phyloP scores from a whole-genome alignment of 2,113 vertebrate genomes.

The Prunella fulvescens region DNA sequence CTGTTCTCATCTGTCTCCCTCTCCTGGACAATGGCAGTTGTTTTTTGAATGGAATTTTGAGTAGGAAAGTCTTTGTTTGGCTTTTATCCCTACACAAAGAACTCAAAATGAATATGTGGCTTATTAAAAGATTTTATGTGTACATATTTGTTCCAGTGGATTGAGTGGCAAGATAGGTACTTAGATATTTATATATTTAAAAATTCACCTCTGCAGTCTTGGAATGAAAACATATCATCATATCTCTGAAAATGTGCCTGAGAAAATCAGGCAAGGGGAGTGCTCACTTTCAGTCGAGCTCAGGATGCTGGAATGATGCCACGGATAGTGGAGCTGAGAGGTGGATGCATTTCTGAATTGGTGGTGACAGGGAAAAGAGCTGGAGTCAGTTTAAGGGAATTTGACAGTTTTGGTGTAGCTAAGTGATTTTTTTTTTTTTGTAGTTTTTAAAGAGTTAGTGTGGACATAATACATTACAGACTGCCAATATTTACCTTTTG shows the following conservation, averaged over 20 bases:
- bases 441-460: not conserved
- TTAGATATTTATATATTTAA: slow-evolving; percentile 22
- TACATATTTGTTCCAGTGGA: not conserved
- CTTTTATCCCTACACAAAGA: not conserved
- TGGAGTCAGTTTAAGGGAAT: not conserved
- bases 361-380: not conserved
- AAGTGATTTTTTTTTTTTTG: not conserved
- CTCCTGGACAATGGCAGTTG: slow-evolving; percentile 16
- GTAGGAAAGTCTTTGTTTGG: not conserved
- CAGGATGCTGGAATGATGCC: slow-evolving; percentile 14
- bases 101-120: not conserved
- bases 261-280: slow-evolving; percentile 25
- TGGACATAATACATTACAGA: not conserved
- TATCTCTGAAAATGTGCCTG: slow-evolving; percentile 11
- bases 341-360: not conserved
- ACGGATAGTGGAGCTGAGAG: not conserved
- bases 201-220: not conserved
- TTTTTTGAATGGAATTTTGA: not conserved
- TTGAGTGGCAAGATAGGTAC: not conserved
- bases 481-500: not conserved
- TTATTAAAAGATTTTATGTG: not conserved
- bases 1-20: slow-evolving; percentile 48
- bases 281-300: slow-evolving; percentile 39
- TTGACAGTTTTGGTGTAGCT: not conserved
- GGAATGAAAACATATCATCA: not conserved